These are phyloP conservation scores for Eilema caniola DNA, from an alignment of 2,888 invertebrate genomes.

Conservation along the genomic window DNA sequence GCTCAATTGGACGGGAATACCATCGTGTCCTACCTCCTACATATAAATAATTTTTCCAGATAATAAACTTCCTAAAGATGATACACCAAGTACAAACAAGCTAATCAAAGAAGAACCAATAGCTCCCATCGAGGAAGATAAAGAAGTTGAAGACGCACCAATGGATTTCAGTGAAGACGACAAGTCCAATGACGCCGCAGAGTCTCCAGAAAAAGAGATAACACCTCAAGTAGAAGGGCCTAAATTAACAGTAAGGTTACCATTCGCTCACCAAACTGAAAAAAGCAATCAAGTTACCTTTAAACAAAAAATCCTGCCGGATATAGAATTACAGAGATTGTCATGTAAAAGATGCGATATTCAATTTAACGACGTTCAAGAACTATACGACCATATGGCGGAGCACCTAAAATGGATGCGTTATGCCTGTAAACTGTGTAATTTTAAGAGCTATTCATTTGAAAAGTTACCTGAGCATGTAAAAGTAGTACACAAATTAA, in stretches of 20 bases:
- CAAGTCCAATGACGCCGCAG: conserved; percentile 54
- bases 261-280: conserved; percentile 73
- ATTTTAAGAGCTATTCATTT: conserved; percentile 89
- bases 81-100: conserved; percentile 37
- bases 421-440: conserved; percentile 92
- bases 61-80: conserved; percentile 53
- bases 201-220: conserved; percentile 58
- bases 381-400: conserved; percentile 88
- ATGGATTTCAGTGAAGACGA: conserved; percentile 60
- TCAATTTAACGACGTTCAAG: conserved; percentile 79
- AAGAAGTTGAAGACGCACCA: conserved; percentile 46
- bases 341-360: conserved; percentile 85
- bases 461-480: conserved; percentile 89
- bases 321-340: conserved; percentile 75
- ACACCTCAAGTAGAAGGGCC: conserved; percentile 30
- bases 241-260: conserved; percentile 61
- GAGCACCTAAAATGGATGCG: conserved; percentile 90
- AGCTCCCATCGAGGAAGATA: conserved; percentile 36
- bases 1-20: too few relatives aligned
- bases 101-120: conserved; percentile 42
- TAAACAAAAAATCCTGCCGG: conserved; percentile 69
- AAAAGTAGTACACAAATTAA: conserved; percentile 88
- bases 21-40: too few relatives aligned
- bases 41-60: conserved; percentile 52
- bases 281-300: conserved; percentile 76